Conservation (phyloP, 2,888 invertebrate genomes). For the Tetragonisca angustula region DNA sequence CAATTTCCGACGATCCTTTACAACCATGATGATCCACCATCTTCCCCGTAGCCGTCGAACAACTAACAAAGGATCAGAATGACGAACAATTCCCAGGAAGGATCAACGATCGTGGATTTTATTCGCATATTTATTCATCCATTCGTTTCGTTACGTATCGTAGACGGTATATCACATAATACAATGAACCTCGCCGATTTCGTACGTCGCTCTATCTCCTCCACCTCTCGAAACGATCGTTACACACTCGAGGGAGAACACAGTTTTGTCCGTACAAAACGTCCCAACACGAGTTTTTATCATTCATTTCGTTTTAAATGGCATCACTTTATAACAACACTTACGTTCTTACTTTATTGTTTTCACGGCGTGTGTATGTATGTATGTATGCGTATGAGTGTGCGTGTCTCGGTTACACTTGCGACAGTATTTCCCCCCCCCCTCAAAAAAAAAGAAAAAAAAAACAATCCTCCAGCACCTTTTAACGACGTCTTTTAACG, state of each 20-base stretch:
- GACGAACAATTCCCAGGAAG: background rate
- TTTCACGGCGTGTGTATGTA: background rate
- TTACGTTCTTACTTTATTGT: background rate
- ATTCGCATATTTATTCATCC: constrained; percentile 69
- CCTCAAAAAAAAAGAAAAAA: background rate
- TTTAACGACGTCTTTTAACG: background rate
- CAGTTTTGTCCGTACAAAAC: constrained; percentile 17
- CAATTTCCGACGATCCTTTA: background rate
- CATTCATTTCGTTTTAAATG: background rate
- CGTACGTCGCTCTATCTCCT: constrained; percentile 33
- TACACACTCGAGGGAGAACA: constrained; percentile 2
- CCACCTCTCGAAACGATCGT: background rate
- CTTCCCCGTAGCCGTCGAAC: background rate
- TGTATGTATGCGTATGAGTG: background rate
- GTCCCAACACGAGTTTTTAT: background rate
- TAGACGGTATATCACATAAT: constrained; percentile 69
- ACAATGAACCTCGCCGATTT: constrained; percentile 60
- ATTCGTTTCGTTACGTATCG: constrained; percentile 58
- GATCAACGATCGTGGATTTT: constrained; percentile 49
- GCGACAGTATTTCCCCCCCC: background rate
- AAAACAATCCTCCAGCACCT: background rate
- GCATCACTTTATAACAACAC: constrained; percentile 24
- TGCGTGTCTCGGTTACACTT: background rate
- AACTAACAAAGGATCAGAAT: background rate
- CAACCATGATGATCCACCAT: background rate